phyloP scores from a whole-genome alignment of 2,113 vertebrate species.

The Istiophorus platypterus region DNA sequence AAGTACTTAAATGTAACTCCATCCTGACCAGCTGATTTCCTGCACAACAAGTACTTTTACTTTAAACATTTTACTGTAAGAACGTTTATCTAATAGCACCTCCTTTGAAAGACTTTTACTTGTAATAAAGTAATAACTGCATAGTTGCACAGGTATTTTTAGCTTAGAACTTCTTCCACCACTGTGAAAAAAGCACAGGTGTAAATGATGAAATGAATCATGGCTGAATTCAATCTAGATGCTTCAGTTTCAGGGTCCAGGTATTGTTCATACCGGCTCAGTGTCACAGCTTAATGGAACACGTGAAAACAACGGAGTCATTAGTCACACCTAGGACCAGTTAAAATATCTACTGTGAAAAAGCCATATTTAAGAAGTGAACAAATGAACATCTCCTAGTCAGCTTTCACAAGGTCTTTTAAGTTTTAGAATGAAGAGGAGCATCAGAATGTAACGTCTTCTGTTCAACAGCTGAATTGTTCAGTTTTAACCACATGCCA shows the following conservation, averaged over 20 bases:
- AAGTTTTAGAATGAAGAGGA: not conserved
- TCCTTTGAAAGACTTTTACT: not conserved
- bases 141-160: not conserved
- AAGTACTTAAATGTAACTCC: not conserved
- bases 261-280: not conserved
- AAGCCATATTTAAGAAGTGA: constrained; percentile 11
- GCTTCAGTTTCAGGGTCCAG: not conserved
- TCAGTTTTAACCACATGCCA: constrained; percentile 27
- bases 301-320: not conserved
- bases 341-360: not conserved
- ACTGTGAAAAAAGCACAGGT: not conserved
- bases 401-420: constrained; percentile 13
- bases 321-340: not conserved
- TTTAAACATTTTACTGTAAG: not conserved
- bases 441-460: not conserved
- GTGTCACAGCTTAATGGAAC: not conserved
- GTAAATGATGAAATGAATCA: not conserved
- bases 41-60: not conserved
- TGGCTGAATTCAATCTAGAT: not conserved
- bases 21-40: not conserved
- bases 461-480: constrained; percentile 31
- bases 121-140: not conserved
- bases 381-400: constrained; percentile 27
- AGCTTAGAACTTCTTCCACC: not conserved
- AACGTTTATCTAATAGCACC: not conserved